Evolutionary conservation across 2,797 vertebrate genomes (phyloP), one percentile per base, ranked within the genome.

Genomic region (Glossophaga mutica): DNA sequence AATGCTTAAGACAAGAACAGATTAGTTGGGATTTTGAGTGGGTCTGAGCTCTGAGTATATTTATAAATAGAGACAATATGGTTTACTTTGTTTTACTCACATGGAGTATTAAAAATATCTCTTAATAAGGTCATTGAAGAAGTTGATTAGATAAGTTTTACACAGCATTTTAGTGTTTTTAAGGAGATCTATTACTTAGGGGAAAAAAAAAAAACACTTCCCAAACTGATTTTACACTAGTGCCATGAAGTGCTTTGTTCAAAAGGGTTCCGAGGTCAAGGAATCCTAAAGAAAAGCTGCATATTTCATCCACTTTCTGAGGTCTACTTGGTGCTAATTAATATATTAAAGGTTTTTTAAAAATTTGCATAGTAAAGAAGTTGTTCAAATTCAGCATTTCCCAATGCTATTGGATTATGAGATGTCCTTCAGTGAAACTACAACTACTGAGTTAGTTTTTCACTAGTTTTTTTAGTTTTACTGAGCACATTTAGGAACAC

Each of bases 81-180:
- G 9, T 44, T 95, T 74, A 12, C 6, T 73, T 87, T 73, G 9
- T 42, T 88, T 83, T 12, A 52, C 26, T 65, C 34, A 34, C 16
- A 62, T 18, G 4, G 16, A 29, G 9, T 71, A 48, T 74, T 94
- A 92, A 87, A 90, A 90, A 34, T 55, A 46, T 71, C 46, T 79
- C 52, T 93, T 89, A 83, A 62, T 91, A 74, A 73, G n/a, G 8
- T 76, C 15, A 89, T 68, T 2, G 7, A 37, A 44, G 5, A 74
- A 89, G 50, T 87, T 93, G 83, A 84, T 94, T 92, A 87, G 78
- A 21, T 15, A 42, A 21, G 2, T 67, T 95, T 90, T 94, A 62
- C 65, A 55, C 11, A 90, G 5, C 55, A 76, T 67, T 34, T 81
- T 94, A 57, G 37, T 48, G 52, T 87, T 94, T 94, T 94, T 67